Conservation (phyloP, 2,113 vertebrate species). For the Nothoprocta pentlandii region DNA sequence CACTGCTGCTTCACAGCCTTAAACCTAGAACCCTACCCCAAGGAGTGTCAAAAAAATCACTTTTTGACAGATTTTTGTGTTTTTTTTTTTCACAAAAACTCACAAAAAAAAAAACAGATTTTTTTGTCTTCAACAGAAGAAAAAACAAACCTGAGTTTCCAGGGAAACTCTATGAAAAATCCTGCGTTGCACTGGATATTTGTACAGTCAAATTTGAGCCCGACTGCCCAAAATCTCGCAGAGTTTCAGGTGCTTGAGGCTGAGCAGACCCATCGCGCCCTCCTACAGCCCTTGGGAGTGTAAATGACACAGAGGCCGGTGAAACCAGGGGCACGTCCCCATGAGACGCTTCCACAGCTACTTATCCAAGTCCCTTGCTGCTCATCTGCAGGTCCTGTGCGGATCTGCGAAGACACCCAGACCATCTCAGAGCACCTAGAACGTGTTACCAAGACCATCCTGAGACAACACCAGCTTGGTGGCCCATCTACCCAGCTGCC, state of each 20-base stretch:
- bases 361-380: background rate
- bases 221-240: background rate
- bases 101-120: no score
- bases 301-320: background rate
- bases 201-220: background rate
- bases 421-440: background rate
- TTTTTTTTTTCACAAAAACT: no score
- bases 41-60: background rate
- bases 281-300: background rate
- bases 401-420: background rate
- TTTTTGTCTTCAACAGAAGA: background rate
- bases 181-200: background rate
- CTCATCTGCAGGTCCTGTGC: background rate
- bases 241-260: background rate
- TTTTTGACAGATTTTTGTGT: no score
- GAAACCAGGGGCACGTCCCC: accelerated
- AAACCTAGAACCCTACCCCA: background rate
- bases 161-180: background rate
- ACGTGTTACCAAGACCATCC: background rate
- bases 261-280: background rate
- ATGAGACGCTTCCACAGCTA: background rate
- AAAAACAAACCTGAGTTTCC: background rate
- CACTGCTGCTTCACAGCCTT: background rate
- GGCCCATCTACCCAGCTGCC: no score
- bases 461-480: accelerated